These are phyloP conservation scores for Muscicapa striata DNA, from an alignment of 2,797 vertebrate species.

Conservation along the genomic window DNA sequence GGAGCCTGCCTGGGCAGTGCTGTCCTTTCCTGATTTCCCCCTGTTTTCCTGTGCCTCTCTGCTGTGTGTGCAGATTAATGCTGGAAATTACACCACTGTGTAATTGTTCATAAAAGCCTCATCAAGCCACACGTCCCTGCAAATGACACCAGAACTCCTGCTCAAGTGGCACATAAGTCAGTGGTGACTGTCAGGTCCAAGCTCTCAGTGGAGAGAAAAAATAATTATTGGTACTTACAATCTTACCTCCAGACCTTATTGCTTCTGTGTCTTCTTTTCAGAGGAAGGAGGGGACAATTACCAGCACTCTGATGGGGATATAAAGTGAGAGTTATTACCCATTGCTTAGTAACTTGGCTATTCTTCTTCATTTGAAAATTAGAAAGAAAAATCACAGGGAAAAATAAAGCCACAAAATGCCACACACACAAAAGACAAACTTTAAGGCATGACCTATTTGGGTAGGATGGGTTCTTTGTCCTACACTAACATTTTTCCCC, in stretches of 20 bases:
- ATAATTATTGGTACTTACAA: background rate
- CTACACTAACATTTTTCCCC: background rate
- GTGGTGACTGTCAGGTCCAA: background rate
- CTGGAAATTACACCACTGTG: background rate
- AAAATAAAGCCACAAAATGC: background rate
- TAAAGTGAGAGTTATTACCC: background rate
- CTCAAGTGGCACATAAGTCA: slow-evolving; percentile 11
- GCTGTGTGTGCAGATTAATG: slow-evolving; percentile 9
- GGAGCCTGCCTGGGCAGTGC: background rate
- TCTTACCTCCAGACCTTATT: background rate
- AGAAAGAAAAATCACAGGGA: background rate
- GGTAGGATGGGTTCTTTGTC: background rate
- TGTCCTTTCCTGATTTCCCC: background rate
- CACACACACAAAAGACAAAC: background rate
- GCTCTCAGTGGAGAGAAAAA: background rate
- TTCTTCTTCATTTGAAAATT: background rate
- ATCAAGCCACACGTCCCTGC: slow-evolving; percentile 1
- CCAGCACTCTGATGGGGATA: background rate
- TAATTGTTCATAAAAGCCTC: slow-evolving; percentile 14
- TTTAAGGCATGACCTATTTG: background rate
- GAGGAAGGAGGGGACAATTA: slow-evolving; percentile 7
- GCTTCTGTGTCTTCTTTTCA: background rate
- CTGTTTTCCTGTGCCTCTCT: background rate
- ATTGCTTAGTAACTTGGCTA: background rate
- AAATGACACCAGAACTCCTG: background rate